Base-by-base conservation (phyloP, 2,888 invertebrate genomes). In the Meiosimyza decipiens region DNA sequence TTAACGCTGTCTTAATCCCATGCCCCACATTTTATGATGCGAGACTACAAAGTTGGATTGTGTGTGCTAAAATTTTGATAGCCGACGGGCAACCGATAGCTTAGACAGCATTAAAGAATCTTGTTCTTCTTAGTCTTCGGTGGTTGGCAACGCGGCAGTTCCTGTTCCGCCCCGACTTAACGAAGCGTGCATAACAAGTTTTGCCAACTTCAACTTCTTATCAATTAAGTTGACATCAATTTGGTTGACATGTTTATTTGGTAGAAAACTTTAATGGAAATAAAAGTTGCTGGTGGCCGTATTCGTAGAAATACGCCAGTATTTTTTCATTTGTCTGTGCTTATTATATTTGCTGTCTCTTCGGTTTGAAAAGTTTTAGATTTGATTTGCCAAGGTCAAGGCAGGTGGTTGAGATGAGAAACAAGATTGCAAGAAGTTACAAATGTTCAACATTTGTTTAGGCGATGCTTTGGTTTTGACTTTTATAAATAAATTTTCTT, bases 41-140 rank as follows among this genome's bases (percentile, higher is more conserved):
- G 9, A 40, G 6, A 40, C 40, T 7, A 40, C 40, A 5, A 9
- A 40, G 40, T 40, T 9, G 40, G 64, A 15, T 51, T 50, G 22
- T 51, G 12, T 13, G 15, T 52, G 67, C 28, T 13, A 18, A 33
- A 47, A 67, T 13, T 57, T 67, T 67, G 40, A 49, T 55, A 47
- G 40, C 57, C 47, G 18, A 13, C 18, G 49, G 67, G 50, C 47
- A 13, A 13, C 9, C 18, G 57, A 16, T 12, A 67, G 57, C 67
- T 57, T 57, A 49, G 67, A 18, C 54, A n/a, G 13, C 52, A 50
- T 51, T 33, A 65, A 65, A 65, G 65, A 52, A 52, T 50, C 40
- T 40, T 40, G 40, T 40, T 40, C 9, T 40, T 40, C 9, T 40
- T 40, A 40, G 6, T 40, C 28, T 40, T n/a, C 9, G 40, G 60